phyloP scores from a whole-genome alignment of 2,113 vertebrate species.

The Pterophyllum scalare region DNA sequence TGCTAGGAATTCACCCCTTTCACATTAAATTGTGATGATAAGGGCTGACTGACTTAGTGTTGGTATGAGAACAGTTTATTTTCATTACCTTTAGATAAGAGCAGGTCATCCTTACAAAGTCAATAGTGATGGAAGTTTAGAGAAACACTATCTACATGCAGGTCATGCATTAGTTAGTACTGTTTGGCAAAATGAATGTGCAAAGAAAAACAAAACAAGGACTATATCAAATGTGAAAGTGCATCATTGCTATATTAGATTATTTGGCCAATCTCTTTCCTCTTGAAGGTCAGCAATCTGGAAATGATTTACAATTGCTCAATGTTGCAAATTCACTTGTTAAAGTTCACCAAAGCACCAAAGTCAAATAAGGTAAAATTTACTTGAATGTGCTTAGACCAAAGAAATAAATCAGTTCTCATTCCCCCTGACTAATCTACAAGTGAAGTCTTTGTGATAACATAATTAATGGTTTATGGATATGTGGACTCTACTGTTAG shows the following conservation, averaged over 20 bases:
- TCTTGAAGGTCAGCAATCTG: neutral
- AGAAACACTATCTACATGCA: neutral
- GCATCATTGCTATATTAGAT: neutral
- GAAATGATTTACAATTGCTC: neutral
- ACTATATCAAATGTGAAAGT: neutral
- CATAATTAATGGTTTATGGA: conserved; percentile 1
- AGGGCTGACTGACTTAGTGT: neutral
- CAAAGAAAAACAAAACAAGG: neutral
- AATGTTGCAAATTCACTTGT: neutral
- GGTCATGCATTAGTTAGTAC: neutral
- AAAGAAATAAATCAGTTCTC: neutral
- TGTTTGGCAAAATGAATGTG: neutral
- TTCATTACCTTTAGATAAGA: neutral
- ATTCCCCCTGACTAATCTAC: neutral
- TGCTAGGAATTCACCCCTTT: neutral
- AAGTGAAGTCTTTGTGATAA: neutral
- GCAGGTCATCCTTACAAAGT: conserved; percentile 1
- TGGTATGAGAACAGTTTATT: too few relatives aligned
- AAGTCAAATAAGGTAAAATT: conserved; percentile 5
- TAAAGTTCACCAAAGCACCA: neutral
- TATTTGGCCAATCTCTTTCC: neutral
- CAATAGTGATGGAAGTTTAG: neutral
- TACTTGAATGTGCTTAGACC: neutral
- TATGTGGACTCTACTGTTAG: neutral
- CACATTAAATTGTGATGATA: neutral